Evolutionary conservation across 2,113 vertebrate genomes (phyloP).

Genomic region (Forbesichthys agassizii): DNA sequence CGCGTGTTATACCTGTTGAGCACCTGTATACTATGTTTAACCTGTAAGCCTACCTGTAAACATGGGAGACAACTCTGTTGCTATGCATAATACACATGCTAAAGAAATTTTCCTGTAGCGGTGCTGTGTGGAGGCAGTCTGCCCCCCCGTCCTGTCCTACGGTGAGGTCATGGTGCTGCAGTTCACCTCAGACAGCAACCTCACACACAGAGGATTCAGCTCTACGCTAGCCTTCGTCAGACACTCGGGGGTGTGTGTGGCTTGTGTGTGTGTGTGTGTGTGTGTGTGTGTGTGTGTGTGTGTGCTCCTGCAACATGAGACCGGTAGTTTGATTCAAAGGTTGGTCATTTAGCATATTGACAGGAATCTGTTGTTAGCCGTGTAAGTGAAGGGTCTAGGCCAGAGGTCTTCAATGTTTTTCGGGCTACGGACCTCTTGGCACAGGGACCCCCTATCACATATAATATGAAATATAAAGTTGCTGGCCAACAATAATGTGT

Average conservation of each 20-base stretch:
- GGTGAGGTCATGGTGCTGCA: conserved; percentile 75
- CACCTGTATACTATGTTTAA: too few species aligned
- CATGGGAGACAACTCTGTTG: too few species aligned
- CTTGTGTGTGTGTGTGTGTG: background rate
- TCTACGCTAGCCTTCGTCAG: conserved; percentile 76
- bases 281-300: background rate
- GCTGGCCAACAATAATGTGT: too few species aligned
- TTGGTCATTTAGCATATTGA: background rate
- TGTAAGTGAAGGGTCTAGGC: too few species aligned
- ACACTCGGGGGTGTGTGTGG: conserved; percentile 71
- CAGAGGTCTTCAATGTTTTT: too few species aligned
- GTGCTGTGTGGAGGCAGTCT: conserved; percentile 73
- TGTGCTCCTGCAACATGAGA: background rate
- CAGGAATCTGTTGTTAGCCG: too few species aligned
- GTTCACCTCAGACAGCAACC: conserved; percentile 77
- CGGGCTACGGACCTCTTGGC: too few species aligned
- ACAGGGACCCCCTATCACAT: too few species aligned
- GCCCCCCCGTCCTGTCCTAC: conserved; percentile 77
- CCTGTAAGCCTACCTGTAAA: too few species aligned
- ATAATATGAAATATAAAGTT: too few species aligned
- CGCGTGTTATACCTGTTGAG: too few species aligned
- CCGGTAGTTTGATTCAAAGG: background rate
- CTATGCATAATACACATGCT: background rate
- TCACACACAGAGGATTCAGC: conserved; percentile 76
- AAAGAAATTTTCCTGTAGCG: conserved; percentile 54